These are phyloP conservation scores for Cylindroiulus punctatus DNA, from an alignment of 2,888 invertebrate species.

Conservation along the genomic window DNA sequence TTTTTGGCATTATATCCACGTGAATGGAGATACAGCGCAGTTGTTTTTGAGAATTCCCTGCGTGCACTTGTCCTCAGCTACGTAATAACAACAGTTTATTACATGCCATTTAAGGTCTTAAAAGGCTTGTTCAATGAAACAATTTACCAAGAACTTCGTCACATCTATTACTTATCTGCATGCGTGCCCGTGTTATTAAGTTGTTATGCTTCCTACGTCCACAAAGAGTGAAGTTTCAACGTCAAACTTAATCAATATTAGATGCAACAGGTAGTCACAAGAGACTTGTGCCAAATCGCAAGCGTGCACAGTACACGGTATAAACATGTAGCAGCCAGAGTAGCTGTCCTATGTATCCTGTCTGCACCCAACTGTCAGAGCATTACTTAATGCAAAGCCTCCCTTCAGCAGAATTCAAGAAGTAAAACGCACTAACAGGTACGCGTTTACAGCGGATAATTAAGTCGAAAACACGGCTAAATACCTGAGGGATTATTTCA, in stretches of 20 bases:
- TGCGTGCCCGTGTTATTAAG: not conserved
- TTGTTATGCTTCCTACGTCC: not conserved
- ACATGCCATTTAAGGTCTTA: not conserved
- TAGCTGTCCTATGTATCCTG: not conserved
- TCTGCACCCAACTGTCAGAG: not conserved
- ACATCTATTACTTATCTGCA: not conserved
- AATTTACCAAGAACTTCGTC: conserved; percentile 5
- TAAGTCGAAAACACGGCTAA: conserved; percentile 6
- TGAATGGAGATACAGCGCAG: not conserved
- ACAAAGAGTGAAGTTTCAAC: not conserved
- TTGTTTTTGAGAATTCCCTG: too few relatives aligned
- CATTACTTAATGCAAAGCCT: not conserved
- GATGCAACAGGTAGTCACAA: conserved; percentile 18
- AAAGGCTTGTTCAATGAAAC: not conserved
- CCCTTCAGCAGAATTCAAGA: not conserved
- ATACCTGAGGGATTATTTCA: conserved; percentile 24
- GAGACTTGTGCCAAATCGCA: not conserved
- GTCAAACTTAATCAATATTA: conserved; percentile 23
- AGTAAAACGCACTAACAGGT: not conserved
- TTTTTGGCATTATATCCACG: not conserved
- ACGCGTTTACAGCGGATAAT: not conserved
- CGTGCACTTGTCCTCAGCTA: too few relatives aligned
- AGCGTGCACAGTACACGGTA: not conserved
- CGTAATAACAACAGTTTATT: not conserved
- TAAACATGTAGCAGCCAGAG: not conserved